Conservation (phyloP, 23 tunicate genomes). For the Styela plicata region DNA sequence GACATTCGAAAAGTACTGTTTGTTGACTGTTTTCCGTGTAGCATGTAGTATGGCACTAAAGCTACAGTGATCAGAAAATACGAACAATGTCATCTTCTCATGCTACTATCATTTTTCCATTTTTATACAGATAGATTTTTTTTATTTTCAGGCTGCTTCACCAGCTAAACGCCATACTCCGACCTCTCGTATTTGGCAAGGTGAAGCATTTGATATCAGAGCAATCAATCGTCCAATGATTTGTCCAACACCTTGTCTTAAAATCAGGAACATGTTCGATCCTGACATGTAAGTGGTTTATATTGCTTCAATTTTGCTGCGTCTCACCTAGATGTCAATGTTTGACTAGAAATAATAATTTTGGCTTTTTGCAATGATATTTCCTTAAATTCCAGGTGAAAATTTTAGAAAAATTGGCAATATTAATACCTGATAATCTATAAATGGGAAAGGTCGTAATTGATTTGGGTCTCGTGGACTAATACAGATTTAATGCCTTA, state of each 20-base stretch:
- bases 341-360: no score
- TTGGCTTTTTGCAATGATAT: no score
- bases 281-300: conserved; percentile 65
- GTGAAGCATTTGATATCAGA: conserved; percentile 79
- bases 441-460: no score
- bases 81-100: no score
- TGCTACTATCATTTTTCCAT: background rate
- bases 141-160: conserved; percentile 15
- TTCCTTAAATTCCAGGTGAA: background rate
- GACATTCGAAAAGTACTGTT: no score
- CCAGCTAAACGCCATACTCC: conserved; percentile 31
- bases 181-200: conserved; percentile 71
- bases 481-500: no score
- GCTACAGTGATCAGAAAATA: no score
- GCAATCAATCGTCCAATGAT: conserved; percentile 58
- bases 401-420: background rate
- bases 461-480: no score
- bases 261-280: conserved; percentile 82
- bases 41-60: no score
- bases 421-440: background rate
- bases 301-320: no score
- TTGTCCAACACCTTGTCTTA: conserved; percentile 88
- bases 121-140: no score
- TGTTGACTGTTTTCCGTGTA: background rate
- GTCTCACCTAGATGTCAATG: no score